Evolutionary conservation across 2,888 invertebrate species (phyloP).

Genomic region (Hirtodrosophila cameraria): DNA sequence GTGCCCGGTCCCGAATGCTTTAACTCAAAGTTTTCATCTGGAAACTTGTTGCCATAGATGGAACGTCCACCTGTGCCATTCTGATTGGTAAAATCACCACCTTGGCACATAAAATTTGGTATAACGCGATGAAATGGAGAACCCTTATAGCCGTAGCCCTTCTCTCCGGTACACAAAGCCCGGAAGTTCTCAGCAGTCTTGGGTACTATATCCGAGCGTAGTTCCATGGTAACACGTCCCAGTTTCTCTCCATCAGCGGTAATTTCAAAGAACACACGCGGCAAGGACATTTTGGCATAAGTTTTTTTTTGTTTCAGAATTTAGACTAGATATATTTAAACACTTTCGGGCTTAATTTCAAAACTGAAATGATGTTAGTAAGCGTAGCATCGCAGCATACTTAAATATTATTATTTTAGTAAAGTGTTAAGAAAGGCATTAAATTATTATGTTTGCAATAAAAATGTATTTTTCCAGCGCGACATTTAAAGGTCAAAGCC

Average conservation of each 20-base stretch:
- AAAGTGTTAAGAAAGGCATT: constrained; percentile 14
- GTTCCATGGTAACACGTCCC: constrained; percentile 84
- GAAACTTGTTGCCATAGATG: constrained; percentile 97
- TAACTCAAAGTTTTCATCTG: constrained; percentile 97
- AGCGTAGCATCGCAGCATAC: too few species aligned
- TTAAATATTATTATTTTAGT: background rate
- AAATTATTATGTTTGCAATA: constrained; percentile 33
- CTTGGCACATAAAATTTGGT: constrained; percentile 98
- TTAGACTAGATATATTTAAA: too few species aligned
- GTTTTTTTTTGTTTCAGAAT: too few species aligned
- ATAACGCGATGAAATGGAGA: constrained; percentile 97
- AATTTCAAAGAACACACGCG: constrained; percentile 51
- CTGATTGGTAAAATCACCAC: constrained; percentile 97
- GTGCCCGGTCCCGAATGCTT: constrained; percentile 96
- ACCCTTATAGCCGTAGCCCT: constrained; percentile 96
- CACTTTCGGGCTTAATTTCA: too few species aligned
- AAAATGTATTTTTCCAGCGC: constrained; percentile 31
- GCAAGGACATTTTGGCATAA: constrained; percentile 34
- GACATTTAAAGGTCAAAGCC: constrained; percentile 50
- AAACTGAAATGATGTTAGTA: too few species aligned
- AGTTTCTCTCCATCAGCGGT: constrained; percentile 39
- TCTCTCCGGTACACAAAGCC: constrained; percentile 97
- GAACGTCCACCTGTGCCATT: constrained; percentile 98
- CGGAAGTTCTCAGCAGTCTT: constrained; percentile 98
- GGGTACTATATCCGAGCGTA: constrained; percentile 94